Evolutionary conservation across 2,888 invertebrate species (phyloP), one percentile per base, ranked within the genome.

Genomic region (Folsomia candida): DNA sequence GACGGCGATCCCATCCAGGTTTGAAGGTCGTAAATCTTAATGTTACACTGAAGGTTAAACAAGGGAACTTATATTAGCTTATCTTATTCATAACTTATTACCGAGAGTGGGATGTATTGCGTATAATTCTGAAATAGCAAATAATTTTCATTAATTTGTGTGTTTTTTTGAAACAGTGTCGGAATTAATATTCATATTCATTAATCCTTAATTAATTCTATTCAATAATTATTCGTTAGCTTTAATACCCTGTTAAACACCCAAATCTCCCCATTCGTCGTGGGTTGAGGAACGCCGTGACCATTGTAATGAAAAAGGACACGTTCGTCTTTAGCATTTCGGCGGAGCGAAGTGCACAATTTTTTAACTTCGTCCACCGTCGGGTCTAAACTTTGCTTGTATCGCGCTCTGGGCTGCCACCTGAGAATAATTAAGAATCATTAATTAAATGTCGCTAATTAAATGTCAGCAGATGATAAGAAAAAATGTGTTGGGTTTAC

Each of bases 31-130:
- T 95, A 98, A 79, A 99, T 91, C n/a, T n/a, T n/a, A n/a, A n/a
- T n/a, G n/a, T n/a, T n/a, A n/a, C n/a, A n/a, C n/a, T n/a, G n/a
- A n/a, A n/a, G n/a, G n/a, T n/a, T n/a, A n/a, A n/a, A n/a, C n/a
- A n/a, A n/a, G n/a, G n/a, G n/a, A n/a, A n/a, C n/a, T n/a, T n/a
- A n/a, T n/a, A n/a, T n/a, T n/a, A n/a, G n/a, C n/a, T n/a, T n/a
- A n/a, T n/a, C n/a, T n/a, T n/a, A n/a, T n/a, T n/a, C n/a, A n/a
- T n/a, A n/a, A n/a, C n/a, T n/a, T n/a, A n/a, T n/a, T n/a, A n/a
- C n/a, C n/a, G n/a, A n/a, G n/a, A n/a, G n/a, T n/a, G 99, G 99
- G 85, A 99, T 99, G 87, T 99, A 99, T 85, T 99, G 98, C 2
- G 99, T 99, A 84, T 95, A 99, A 47, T 90, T 92, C 90, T 95